Evolutionary conservation across 2,113 vertebrate genomes (phyloP), one percentile per base, ranked within the genome.

Genomic region (Upupa epops): DNA sequence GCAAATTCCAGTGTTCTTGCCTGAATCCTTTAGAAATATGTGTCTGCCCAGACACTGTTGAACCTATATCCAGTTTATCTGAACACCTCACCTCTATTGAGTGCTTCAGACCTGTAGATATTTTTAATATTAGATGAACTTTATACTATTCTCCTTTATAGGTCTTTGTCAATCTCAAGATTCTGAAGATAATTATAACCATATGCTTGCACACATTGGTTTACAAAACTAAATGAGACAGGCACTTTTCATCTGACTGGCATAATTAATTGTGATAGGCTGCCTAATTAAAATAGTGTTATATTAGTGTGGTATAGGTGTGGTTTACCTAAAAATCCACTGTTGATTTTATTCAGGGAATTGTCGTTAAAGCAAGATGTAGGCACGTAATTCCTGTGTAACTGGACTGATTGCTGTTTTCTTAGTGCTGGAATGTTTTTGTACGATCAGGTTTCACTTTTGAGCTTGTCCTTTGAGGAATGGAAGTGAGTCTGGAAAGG

Each of bases 401-500:
- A 16, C 63, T 94, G 84, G 29, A 51, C 34, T 85, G 40, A 76
- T 76, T 59, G 34, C 51, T 89, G 4, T 70, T 89, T 83, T 90
- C 29, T 26, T 60, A 5, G 32, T 69, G 8, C 29, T 3, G 31
- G 42, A 59, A 79, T 52, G 60, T 87, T 79, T 89, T 94, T 90
- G 51, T 40, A 22, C 37, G 59, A 15, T 28, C 59, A 56, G 26
- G 24, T 87, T 88, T 88, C 59, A 64, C 49, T 83, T 92, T 54
- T 36, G 81, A 72, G 49, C 29, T 74, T 91, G 63, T 73, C 68
- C 86, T 94, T 82, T 86, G 51, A 86, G 37, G 56, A 77, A 83
- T 17, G 55, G 73, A 92, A 92, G 56, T 58, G 64, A 12, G 65
- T 84, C n/a, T 55, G 63, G 63, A 70, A 89, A 80, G 56, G 13